phyloP scores from a whole-genome alignment of 2,888 invertebrate species.

The Sphecodes monilicornis region DNA sequence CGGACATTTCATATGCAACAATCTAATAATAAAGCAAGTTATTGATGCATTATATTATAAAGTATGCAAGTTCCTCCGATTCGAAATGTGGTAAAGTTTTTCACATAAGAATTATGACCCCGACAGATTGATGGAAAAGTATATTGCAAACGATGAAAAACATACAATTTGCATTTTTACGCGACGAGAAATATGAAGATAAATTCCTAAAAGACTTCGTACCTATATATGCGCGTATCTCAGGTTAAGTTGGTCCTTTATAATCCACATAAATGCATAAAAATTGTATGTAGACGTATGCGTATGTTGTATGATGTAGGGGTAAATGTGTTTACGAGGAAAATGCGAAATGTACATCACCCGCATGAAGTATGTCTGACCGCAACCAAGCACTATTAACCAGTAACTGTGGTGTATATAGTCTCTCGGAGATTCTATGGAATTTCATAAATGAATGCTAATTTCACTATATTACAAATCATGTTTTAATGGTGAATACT shows the following conservation, averaged over 20 bases:
- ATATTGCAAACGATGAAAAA: not conserved
- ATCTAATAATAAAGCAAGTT: not conserved
- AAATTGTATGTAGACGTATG: slow-evolving; percentile 13
- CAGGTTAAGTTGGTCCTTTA: not conserved
- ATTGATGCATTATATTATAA: not conserved
- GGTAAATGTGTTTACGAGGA: not conserved
- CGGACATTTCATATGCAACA: no score
- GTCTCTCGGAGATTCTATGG: not conserved
- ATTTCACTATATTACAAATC: not conserved
- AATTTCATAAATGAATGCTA: not conserved
- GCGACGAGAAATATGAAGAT: not conserved
- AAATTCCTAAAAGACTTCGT: not conserved
- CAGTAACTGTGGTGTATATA: not conserved
- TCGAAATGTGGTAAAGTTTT: not conserved
- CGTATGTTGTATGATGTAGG: not conserved
- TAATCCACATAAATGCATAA: not conserved
- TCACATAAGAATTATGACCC: not conserved
- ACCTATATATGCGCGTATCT: not conserved
- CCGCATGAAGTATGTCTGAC: not conserved
- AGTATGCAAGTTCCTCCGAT: not conserved
- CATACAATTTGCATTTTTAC: not conserved
- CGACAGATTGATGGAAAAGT: not conserved
- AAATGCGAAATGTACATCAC: not conserved
- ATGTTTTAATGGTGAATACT: not conserved
- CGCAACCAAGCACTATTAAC: not conserved